Conservation (phyloP, 1,140 invertebrate genomes). For the Drosophila mojavensis region DNA sequence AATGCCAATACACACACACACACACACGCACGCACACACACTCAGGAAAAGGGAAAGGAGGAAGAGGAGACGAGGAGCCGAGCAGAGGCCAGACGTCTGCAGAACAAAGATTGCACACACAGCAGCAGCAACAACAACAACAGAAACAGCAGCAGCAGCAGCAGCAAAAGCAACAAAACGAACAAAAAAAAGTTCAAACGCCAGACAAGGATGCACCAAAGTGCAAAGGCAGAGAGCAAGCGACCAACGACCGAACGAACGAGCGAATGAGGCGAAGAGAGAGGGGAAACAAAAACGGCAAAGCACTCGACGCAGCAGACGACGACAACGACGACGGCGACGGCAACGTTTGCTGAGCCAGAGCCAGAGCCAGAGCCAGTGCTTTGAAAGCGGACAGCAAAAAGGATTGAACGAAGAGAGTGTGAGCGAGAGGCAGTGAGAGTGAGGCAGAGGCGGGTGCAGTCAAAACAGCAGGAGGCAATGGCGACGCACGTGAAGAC, state of each 20-base stretch:
- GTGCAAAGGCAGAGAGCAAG: conserved; percentile 72
- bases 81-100: conserved; percentile 71
- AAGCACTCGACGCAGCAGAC: conserved; percentile 70
- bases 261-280: conserved; percentile 19
- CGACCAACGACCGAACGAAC: conserved; percentile 61
- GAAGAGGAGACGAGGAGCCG: conserved; percentile 4
- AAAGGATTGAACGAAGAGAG: conserved; percentile 72
- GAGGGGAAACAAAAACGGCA: conserved; percentile 20
- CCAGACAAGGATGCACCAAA: conserved; percentile 82
- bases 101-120: conserved; percentile 80
- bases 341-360: conserved; percentile 23
- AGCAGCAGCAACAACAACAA: conserved; percentile 51
- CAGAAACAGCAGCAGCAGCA: conserved; percentile 32
- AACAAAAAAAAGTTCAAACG: conserved; percentile 82
- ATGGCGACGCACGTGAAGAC: conserved; percentile 74
- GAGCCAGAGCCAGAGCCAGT: conserved; percentile 61
- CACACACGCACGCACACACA: too few relatives aligned
- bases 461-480: conserved; percentile 75
- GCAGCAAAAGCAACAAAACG: conserved; percentile 46
- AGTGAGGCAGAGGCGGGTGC: conserved; percentile 6
- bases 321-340: conserved; percentile 44
- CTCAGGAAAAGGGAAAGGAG: too few relatives aligned
- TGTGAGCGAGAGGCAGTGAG: background rate
- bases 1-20: conserved; percentile 79
- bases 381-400: conserved; percentile 76